Base-by-base conservation (phyloP, 2,113 vertebrate genomes). In the Fulica atra region DNA sequence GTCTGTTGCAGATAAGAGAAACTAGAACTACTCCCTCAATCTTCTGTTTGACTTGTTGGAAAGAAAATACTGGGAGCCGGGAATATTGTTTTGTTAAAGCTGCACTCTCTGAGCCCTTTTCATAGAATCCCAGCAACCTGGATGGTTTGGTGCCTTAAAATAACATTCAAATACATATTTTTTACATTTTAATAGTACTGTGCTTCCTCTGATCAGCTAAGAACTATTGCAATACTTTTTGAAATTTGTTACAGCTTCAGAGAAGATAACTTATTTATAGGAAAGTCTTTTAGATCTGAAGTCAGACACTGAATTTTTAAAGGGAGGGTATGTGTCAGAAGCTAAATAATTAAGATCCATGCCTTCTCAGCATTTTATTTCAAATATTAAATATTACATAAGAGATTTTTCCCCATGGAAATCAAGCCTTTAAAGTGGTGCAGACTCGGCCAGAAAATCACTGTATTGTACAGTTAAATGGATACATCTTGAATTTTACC, bases 261-360 rank as follows among this genome's bases (percentile, higher is more conserved):
- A 97, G 91, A 95, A 93, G 85, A 95, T 97, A 88, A 97, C 93
- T 97, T 97, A 97, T 97, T 97, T 94, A 97, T 97, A 90, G 91
- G 86, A 42, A 92, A 74, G 80, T 94, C 90, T 94, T 96, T 97
- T 40, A 95, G 92, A 97, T 97, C 96, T 97, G 92, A 92, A 96
- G 94, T 90, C 79, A 95, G 97, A 95, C 16, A 7, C 92, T 97
- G 93, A 96, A 97, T 97, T 97, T 97, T 97, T 97, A 97, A 97
- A 97, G 86, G 94, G 81, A 95, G 91, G 85, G 72, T 96, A 91
- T 74, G 89, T 97, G 94, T 97, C 96, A 97, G 94, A 91, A 97
- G 20, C 89, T 97, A 97, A 97, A 97, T 97, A 97, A 97, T 97
- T 97, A 96, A 97, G 92, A 63, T 92, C 92, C 46, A 6, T 95